Base-by-base conservation (phyloP, 1,140 invertebrate species). In the Meloidogyne exigua region DNA sequence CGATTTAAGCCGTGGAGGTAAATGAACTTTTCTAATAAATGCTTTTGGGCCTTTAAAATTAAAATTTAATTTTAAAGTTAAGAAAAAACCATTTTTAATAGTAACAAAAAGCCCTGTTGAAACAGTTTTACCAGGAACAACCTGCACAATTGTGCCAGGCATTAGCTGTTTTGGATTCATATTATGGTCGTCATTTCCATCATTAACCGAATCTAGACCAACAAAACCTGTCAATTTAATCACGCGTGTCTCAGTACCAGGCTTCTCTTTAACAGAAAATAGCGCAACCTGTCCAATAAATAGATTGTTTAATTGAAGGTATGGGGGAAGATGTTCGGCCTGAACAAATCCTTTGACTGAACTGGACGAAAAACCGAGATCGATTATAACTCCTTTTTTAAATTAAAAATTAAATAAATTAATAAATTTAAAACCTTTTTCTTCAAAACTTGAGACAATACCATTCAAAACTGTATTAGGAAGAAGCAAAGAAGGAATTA, bases 121-220 rank as follows among this genome's bases (percentile, higher is more conserved):
- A 21, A 73, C 72, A 44, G 65, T 49, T 44, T 84, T 73, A 28
- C 80, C 76, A 13, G 84, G 84, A 18, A 79, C 78, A 32, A 76
- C 82, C 21, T 77, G 64, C 0, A 86, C 25, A 25, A 86, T 80
- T 26, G 86, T 84, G 44, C 84, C 84, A 3, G 84, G 84, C 84
- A 85, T 83, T 13, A 82, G 57, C n/a, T 85, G 80, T 57, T 69
- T 77, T 13, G 23, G 23, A 44, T 49, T 26, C 49, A 78, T n/a
- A 80, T 39, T 39, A n/a, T n/a, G n/a, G n/a, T n/a, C n/a, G 25
- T 23, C 15, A 75, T 11, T 32, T 81, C 44, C 70, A 25, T 75
- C 80, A 10, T n/a, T n/a, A n/a, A 83, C 79, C 5, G 67, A 68
- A 36, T 77, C 83, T 67, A 78, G 68, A 63, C 83, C 82, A 21